Evolutionary conservation across 2,888 invertebrate genomes (phyloP).

Genomic region (Chouioia cunea): DNA sequence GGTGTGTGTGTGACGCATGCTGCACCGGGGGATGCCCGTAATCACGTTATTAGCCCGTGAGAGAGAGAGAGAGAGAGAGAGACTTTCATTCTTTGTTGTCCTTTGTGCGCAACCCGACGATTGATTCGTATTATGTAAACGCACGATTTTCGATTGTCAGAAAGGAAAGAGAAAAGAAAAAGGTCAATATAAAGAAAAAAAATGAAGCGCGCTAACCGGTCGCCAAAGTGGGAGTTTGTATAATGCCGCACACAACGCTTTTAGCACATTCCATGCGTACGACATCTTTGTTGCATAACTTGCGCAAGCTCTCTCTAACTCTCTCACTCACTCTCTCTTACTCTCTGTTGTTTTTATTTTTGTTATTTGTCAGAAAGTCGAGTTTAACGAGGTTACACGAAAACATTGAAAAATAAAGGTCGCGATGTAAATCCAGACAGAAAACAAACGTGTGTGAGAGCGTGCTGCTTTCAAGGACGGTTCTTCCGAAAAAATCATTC

Average conservation of each 20-base stretch:
- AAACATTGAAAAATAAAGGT: slow-evolving; percentile 3
- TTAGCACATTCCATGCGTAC: slow-evolving; percentile 41
- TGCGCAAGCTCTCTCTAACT: neutral
- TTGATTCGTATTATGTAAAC: neutral
- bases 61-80: slow-evolving; percentile 5
- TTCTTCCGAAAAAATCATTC: no score
- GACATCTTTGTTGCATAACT: neutral
- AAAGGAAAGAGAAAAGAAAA: neutral
- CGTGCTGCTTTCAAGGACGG: neutral
- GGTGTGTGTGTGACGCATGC: neutral
- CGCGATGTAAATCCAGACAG: slow-evolving; percentile 1
- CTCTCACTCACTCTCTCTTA: neutral
- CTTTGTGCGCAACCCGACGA: neutral
- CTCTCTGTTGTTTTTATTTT: neutral
- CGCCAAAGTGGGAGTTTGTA: no score
- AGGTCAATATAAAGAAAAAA: neutral
- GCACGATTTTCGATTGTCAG: slow-evolving; percentile 6
- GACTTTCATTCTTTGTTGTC: slow-evolving; percentile 5
- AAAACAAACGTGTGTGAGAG: neutral
- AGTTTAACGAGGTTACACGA: neutral
- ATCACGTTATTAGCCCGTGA: slow-evolving; percentile 44
- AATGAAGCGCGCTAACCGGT: neutral
- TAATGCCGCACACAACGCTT: slow-evolving; percentile 3
- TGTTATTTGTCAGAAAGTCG: slow-evolving; percentile 2
- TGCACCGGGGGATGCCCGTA: slow-evolving; percentile 34